A percentile compares a stretch with the other conserved stretches of the same genome.
These are phyloP conservation scores for Dicrurus megarhynchus DNA, from an alignment of 2,113 vertebrate species.

Conservation along the genomic window DNA sequence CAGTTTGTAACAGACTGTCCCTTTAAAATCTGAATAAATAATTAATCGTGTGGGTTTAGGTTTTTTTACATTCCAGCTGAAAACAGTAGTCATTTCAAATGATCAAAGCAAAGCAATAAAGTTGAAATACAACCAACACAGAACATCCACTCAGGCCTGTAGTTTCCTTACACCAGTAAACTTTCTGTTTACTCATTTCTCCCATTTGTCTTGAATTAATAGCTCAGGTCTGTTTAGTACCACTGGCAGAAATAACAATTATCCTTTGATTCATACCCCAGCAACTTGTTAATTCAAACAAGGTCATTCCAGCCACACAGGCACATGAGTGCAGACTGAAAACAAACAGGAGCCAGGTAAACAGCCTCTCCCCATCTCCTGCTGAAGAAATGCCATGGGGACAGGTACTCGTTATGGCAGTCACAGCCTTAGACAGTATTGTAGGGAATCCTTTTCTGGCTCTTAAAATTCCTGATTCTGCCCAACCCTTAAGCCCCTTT, in stretches of 20 bases:
- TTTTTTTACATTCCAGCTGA: not conserved
- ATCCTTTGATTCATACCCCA: conserved; percentile 11
- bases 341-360: conserved; percentile 32
- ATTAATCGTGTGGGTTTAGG: not conserved
- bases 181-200: conserved; percentile 57
- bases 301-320: conserved; percentile 26
- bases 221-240: conserved; percentile 45
- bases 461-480: not conserved
- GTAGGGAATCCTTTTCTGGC: not conserved
- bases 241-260: conserved; percentile 40
- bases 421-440: not conserved
- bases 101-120: conserved; percentile 46
- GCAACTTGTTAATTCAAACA: conserved; percentile 34
- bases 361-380: not conserved
- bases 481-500: not conserved
- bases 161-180: conserved; percentile 23
- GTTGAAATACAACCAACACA: not conserved
- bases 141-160: not conserved
- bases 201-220: conserved; percentile 48
- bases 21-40: conserved; percentile 3
- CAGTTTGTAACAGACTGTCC: not conserved
- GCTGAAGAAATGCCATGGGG: not conserved
- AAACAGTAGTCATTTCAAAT: conserved; percentile 17
- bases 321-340: conserved; percentile 3
- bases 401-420: not conserved